These are phyloP conservation scores for Podilymbus podiceps DNA, from an alignment of 2,113 vertebrate genomes.

Conservation along the genomic window DNA sequence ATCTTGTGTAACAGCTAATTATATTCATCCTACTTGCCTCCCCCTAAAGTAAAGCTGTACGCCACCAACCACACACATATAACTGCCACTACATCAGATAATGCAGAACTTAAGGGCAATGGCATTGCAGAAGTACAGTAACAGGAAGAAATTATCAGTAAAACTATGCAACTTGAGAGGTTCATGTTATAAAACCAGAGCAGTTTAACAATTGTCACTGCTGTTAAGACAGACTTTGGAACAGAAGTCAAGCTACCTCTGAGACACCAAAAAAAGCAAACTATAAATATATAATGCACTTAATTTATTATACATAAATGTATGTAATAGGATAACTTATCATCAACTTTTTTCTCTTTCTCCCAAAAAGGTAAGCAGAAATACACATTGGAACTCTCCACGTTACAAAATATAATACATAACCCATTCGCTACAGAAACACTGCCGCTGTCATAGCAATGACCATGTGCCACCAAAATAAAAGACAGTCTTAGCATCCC, in stretches of 20 bases:
- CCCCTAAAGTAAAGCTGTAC: neutral
- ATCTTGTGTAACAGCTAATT: constrained; percentile 46
- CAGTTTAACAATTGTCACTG: neutral
- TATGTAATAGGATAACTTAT: too few relatives aligned
- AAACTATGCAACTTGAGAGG: neutral
- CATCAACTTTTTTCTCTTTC: neutral
- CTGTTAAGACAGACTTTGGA: neutral
- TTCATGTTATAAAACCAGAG: neutral
- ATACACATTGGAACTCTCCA: neutral
- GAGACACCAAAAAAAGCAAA: constrained; percentile 10
- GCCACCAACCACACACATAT: neutral
- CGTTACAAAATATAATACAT: neutral
- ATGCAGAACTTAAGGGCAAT: neutral
- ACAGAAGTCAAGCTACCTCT: neutral
- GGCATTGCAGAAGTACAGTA: neutral
- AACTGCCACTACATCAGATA: neutral
- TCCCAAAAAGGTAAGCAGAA: neutral
- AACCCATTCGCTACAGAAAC: accelerated
- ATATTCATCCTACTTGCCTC: neutral
- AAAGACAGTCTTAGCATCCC: neutral
- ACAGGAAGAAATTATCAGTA: constrained; percentile 8
- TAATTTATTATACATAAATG: constrained; percentile 57
- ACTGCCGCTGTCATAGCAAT: neutral
- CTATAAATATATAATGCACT: constrained; percentile 55
- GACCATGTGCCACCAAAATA: neutral